A percentile compares a stretch with the other conserved stretches of the same genome.
phyloP scores from a whole-genome alignment of 2,888 invertebrate genomes.

The Pachliopta kotzebuea region DNA sequence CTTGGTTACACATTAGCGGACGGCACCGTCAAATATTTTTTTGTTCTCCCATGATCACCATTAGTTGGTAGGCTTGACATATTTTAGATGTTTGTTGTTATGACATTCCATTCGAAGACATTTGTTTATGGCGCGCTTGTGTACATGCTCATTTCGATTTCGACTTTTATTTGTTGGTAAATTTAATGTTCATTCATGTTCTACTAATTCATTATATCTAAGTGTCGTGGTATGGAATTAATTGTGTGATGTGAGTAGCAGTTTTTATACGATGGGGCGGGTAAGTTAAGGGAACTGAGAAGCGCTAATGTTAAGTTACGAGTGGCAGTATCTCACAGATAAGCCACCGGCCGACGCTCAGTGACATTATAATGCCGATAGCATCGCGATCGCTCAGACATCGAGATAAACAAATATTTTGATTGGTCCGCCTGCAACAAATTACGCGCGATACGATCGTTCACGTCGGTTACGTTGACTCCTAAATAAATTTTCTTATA shows the following conservation, averaged over 20 bases:
- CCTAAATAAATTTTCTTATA: slow-evolving; percentile 26
- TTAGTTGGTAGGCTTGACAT: slow-evolving; percentile 56
- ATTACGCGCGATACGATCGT: slow-evolving; percentile 60
- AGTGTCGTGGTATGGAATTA: neutral
- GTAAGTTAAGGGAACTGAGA: slow-evolving; percentile 28
- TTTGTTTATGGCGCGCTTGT: slow-evolving; percentile 35
- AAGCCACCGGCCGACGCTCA: slow-evolving; percentile 52
- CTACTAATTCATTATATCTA: neutral
- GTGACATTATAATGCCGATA: slow-evolving; percentile 60
- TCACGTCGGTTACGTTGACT: slow-evolving; percentile 31
- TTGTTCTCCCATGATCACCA: slow-evolving; percentile 73
- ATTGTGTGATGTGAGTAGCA: slow-evolving; percentile 23
- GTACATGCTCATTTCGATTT: slow-evolving; percentile 32
- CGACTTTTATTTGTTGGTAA: neutral
- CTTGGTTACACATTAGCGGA: slow-evolving; percentile 74
- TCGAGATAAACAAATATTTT: slow-evolving; percentile 67
- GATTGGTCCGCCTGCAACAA: slow-evolving; percentile 61
- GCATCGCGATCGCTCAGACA: slow-evolving; percentile 50
- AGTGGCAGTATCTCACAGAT: slow-evolving; percentile 44
- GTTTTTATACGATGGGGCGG: slow-evolving; percentile 12
- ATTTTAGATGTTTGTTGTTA: slow-evolving; percentile 55
- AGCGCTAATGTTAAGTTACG: slow-evolving; percentile 34
- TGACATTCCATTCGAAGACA: slow-evolving; percentile 43
- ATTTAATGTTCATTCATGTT: slow-evolving; percentile 13
- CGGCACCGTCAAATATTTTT: slow-evolving; percentile 69